Percentiles rank a stretch among this genome's conserved stretches.
phyloP scores from a whole-genome alignment of 2,113 vertebrate species.

The Anolis carolinensis region DNA sequence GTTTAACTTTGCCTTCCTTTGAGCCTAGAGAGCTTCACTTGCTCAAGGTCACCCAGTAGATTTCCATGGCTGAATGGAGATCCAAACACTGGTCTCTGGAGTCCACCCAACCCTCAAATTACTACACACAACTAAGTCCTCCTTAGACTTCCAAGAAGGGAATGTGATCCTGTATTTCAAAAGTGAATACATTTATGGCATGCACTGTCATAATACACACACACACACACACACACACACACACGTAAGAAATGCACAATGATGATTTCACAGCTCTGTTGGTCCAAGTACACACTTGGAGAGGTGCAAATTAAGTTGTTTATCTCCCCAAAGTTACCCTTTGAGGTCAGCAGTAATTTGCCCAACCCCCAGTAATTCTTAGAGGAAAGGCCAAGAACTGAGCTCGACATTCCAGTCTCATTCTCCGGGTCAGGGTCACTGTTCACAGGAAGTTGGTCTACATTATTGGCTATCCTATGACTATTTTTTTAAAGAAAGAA shows the following conservation, averaged over 20 bases:
- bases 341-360: conserved; percentile 49
- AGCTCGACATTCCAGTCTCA: conserved; percentile 60
- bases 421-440: conserved; percentile 55
- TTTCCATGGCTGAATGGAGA: too few relatives aligned
- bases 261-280: neutral
- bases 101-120: too few relatives aligned
- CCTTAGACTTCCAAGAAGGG: neutral
- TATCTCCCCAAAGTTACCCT: conserved; percentile 27
- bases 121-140: neutral
- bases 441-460: conserved; percentile 50
- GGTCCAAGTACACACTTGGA: neutral
- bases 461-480: conserved; percentile 16
- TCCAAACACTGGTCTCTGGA: too few relatives aligned
- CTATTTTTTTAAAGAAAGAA: conserved; percentile 27
- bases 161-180: neutral
- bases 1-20: too few relatives aligned
- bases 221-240: neutral
- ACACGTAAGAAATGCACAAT: neutral
- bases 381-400: conserved; percentile 45
- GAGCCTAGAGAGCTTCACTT: too few relatives aligned
- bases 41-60: too few relatives aligned
- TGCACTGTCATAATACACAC: neutral
- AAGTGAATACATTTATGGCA: neutral
- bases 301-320: neutral
- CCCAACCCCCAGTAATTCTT: conserved; percentile 24